A percentile compares a stretch with the other conserved stretches of the same genome.
Evolutionary conservation across 2,797 vertebrate species (phyloP).

Genomic region (Notamacropus eugenii): DNA sequence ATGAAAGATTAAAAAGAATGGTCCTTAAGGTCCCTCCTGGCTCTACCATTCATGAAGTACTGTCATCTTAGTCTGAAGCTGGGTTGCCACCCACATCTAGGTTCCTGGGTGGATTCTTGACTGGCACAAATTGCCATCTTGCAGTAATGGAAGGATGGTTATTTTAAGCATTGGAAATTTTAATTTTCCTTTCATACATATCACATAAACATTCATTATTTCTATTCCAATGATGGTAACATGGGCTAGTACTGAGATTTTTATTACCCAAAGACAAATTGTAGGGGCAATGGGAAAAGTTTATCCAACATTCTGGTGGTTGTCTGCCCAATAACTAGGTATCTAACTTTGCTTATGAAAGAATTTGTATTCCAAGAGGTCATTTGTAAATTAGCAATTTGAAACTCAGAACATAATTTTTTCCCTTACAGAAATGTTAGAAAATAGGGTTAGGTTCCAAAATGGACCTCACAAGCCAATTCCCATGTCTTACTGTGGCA

Average conservation of each 20-base stretch:
- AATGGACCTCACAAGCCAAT: slow-evolving; percentile 2
- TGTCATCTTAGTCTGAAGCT: slow-evolving; percentile 33
- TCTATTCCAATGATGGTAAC: slow-evolving; percentile 38
- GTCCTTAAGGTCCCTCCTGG: not conserved
- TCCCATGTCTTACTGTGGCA: not conserved
- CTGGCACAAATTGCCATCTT: slow-evolving; percentile 40
- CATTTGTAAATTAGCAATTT: slow-evolving; percentile 30
- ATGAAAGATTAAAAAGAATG: not conserved
- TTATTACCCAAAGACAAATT: not conserved
- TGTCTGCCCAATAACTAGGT: not conserved
- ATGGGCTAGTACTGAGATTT: not conserved
- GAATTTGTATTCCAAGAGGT: slow-evolving; percentile 10
- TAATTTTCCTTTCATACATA: not conserved
- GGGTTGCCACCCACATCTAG: not conserved
- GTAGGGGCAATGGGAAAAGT: not conserved
- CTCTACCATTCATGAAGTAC: not conserved
- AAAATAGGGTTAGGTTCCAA: slow-evolving; percentile 20
- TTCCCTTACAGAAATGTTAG: slow-evolving; percentile 35
- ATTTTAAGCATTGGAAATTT: slow-evolving; percentile 16
- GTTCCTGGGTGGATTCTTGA: not conserved
- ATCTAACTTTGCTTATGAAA: slow-evolving; percentile 5
- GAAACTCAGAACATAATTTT: slow-evolving; percentile 17
- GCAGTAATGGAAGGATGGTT: slow-evolving; percentile 38
- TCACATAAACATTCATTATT: slow-evolving; percentile 1
- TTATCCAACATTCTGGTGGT: not conserved